Evolutionary conservation across 2,797 vertebrate species (phyloP), one percentile per base, ranked within the genome.

Genomic region (Erethizon dorsatum): DNA sequence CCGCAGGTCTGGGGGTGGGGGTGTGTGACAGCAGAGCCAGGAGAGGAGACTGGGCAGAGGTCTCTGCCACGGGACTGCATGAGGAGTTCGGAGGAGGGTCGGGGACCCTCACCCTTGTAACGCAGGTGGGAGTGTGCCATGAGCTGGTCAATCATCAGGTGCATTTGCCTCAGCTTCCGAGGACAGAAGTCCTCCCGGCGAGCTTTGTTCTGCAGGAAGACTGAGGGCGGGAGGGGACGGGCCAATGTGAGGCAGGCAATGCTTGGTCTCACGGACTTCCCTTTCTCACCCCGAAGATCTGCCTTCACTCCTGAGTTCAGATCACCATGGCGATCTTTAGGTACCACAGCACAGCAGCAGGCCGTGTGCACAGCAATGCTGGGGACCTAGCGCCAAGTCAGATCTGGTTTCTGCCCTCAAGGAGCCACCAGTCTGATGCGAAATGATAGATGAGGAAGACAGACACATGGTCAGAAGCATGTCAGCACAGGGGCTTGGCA

Each of bases 121-220:
- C 99, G 99, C 91, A 99, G 98, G 97, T 99, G 99, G 31, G 99
- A 99, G 96, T 99, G 99, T 2, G 99, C 98, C 99, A 99, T 99
- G 83, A 99, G 98, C 98, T 99, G 99, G 88, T 99, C 99, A 9
- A 99, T 98, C 75, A 99, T 98, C 94, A 99, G 97, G 86, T 99
- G 99, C 99, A 99, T 99, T 97, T 99, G 99, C 96, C 99, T 99
- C 94, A 99, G 98, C 98, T 99, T 99, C 54, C 98, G 98, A 1
- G 99, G 99, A 95, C 99, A 99, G 97, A 99, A 99, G 96, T 99
- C 99, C 50, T 99, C 99, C 1, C 99, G 97, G 84, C 98, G 99
- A 56, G 99, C 99, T 94, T 99, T 99, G 97, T 99, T 99, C 98
- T 99, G 99, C n/a, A 99, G 97, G 50, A 99, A 99, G 80, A 99